These are phyloP conservation scores for Ophiothrix spiculata DNA, from an alignment of 35 echinoderm and acorn worm species.

Conservation along the genomic window DNA sequence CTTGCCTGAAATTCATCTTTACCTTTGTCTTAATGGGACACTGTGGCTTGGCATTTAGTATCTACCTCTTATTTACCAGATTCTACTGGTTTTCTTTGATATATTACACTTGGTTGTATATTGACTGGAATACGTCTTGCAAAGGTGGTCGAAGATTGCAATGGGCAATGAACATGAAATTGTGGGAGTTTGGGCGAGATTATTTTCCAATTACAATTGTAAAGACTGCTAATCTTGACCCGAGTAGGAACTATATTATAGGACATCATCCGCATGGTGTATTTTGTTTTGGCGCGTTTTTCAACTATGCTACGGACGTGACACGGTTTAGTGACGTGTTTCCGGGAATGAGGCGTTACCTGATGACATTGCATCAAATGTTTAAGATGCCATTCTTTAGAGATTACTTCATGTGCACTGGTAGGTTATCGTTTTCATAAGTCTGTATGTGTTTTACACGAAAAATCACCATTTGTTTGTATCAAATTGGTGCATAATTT, in stretches of 20 bases:
- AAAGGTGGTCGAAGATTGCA: conserved; percentile 50
- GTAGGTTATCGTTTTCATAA: conserved; percentile 37
- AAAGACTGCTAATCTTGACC: conserved; percentile 84
- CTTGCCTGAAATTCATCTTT: conserved; percentile 15
- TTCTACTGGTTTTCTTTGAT: conserved; percentile 58
- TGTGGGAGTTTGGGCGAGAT: conserved; percentile 67
- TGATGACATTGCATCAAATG: conserved; percentile 59
- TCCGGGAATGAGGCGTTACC: conserved; percentile 71
- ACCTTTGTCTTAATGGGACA: conserved; percentile 28
- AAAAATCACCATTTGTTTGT: no score
- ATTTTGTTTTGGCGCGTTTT: conserved; percentile 65
- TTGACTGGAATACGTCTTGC: conserved; percentile 59
- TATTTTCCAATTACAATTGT: conserved; percentile 77
- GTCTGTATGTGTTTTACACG: no score
- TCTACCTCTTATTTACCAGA: conserved; percentile 13
- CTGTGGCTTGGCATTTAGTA: not conserved
- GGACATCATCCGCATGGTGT: conserved; percentile 91
- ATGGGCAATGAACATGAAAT: conserved; percentile 9
- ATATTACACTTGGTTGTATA: conserved; percentile 48
- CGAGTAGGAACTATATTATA: conserved; percentile 59
- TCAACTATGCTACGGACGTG: conserved; percentile 74
- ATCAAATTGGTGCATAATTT: no score
- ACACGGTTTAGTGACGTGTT: conserved; percentile 75
- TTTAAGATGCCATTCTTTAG: conserved; percentile 75
- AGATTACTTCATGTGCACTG: conserved; percentile 84